Conservation (phyloP, 2,797 vertebrate genomes). For the Micropoecilia bifurca region DNA sequence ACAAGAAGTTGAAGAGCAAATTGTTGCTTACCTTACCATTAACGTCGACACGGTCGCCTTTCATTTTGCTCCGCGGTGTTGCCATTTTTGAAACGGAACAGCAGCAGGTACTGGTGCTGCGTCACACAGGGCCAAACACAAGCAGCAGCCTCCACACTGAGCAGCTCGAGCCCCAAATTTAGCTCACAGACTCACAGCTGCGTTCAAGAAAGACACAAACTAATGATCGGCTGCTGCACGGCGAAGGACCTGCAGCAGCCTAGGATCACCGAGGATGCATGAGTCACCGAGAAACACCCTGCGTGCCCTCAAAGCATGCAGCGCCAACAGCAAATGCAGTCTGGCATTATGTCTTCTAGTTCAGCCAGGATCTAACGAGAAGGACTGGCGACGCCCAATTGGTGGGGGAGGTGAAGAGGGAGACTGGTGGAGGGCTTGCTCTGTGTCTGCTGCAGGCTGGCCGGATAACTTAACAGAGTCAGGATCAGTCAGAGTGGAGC, state of each 20-base stretch:
- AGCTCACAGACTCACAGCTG: slow-evolving; percentile 26
- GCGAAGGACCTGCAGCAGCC: slow-evolving; percentile 33
- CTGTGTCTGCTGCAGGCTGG: slow-evolving; percentile 20
- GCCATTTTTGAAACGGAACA: neutral
- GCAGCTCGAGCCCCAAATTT: slow-evolving; percentile 11
- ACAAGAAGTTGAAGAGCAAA: neutral
- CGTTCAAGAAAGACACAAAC: slow-evolving; percentile 33
- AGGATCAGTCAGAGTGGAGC: slow-evolving; percentile 24
- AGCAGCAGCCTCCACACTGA: neutral
- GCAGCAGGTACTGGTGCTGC: slow-evolving; percentile 20
- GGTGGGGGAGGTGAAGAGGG: neutral
- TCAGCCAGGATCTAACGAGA: slow-evolving; percentile 38
- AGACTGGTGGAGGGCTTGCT: neutral
- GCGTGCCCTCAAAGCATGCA: slow-evolving; percentile 19
- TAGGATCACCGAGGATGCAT: slow-evolving; percentile 38
- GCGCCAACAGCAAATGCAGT: slow-evolving; percentile 21
- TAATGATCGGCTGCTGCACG: slow-evolving; percentile 38
- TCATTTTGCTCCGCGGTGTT: slow-evolving; percentile 7
- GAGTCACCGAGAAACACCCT: slow-evolving; percentile 63
- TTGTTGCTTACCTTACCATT: neutral
- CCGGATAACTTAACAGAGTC: slow-evolving; percentile 29
- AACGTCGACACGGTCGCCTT: slow-evolving; percentile 13
- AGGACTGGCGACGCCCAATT: slow-evolving; percentile 27
- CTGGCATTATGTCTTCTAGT: slow-evolving; percentile 37
- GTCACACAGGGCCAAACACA: slow-evolving; percentile 10